phyloP scores from a whole-genome alignment of 2,888 invertebrate species.

The Diploptera punctata region DNA sequence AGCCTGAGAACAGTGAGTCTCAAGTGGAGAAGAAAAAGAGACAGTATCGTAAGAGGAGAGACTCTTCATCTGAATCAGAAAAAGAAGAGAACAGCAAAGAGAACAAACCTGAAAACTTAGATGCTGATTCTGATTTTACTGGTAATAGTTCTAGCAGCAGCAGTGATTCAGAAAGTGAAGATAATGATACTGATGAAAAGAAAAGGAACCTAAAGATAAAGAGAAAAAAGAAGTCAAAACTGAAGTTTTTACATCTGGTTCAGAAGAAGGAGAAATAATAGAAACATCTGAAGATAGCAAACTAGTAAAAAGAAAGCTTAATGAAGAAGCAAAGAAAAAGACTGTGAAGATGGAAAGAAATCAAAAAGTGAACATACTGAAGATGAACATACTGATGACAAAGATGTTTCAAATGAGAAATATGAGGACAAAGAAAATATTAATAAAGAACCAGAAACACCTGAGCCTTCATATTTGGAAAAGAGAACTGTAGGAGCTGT shows the following conservation, averaged over 20 bases:
- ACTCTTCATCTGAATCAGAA: slow-evolving; percentile 32
- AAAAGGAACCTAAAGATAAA: not conserved
- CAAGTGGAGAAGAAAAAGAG: slow-evolving; percentile 10
- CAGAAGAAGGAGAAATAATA: slow-evolving; percentile 43
- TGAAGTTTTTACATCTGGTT: slow-evolving; percentile 18
- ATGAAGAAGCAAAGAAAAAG: not conserved
- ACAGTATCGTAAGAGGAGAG: slow-evolving; percentile 38
- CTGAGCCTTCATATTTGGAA: slow-evolving; percentile 78
- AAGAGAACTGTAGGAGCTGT: slow-evolving; percentile 82
- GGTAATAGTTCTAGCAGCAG: slow-evolving; percentile 26
- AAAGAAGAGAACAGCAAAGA: slow-evolving; percentile 12
- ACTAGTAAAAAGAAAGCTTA: not conserved
- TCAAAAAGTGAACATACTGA: no score
- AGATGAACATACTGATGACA: no score
- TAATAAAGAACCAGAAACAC: slow-evolving; percentile 50
- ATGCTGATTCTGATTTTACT: slow-evolving; percentile 36
- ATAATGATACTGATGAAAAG: no score
- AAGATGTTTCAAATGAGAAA: slow-evolving; percentile 31
- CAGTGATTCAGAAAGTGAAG: slow-evolving; percentile 22
- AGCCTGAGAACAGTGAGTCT: not conserved
- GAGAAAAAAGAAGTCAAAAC: not conserved
- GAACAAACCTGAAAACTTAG: slow-evolving; percentile 8
- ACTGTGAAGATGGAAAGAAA: slow-evolving; percentile 15
- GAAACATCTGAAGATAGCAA: slow-evolving; percentile 35
- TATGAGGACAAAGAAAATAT: slow-evolving; percentile 33